A percentile compares a stretch with the other conserved stretches of the same genome.
phyloP scores from a whole-genome alignment of 1,140 invertebrate species.

The Galendromus occidentalis region DNA sequence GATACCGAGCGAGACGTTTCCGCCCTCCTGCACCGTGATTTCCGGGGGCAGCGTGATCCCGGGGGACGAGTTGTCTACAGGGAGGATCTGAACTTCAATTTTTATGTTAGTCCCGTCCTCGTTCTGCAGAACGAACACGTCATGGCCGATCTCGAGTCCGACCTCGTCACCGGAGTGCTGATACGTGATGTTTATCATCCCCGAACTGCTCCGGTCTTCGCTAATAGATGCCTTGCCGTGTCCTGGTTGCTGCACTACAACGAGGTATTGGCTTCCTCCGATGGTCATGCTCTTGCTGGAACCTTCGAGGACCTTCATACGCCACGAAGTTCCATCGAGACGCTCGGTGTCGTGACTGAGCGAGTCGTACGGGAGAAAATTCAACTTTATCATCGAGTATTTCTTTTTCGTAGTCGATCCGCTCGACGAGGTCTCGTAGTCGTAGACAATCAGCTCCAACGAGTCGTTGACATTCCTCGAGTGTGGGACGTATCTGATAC shows the following conservation, averaged over 20 bases:
- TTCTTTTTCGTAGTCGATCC: no score
- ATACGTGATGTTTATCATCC: neutral
- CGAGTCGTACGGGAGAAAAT: no score
- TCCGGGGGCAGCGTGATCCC: neutral
- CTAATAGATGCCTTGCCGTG: neutral
- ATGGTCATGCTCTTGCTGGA: neutral
- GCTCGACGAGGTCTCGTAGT: neutral
- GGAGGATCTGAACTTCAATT: neutral
- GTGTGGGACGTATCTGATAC: neutral
- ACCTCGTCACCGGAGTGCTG: neutral
- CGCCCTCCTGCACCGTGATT: neutral
- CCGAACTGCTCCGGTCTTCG: neutral
- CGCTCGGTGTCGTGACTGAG: neutral
- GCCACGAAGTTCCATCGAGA: neutral
- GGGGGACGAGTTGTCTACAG: neutral
- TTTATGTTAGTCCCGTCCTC: neutral
- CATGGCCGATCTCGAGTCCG: neutral
- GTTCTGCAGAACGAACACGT: neutral
- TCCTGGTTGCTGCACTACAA: neutral
- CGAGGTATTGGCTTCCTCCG: neutral
- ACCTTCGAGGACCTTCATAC: neutral
- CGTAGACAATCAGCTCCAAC: neutral
- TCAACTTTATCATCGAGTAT: no score
- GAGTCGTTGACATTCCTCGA: neutral
- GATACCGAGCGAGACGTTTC: constrained; percentile 1